Conservation (phyloP, 2,113 vertebrate species). For the Hemiprocne comata region DNA sequence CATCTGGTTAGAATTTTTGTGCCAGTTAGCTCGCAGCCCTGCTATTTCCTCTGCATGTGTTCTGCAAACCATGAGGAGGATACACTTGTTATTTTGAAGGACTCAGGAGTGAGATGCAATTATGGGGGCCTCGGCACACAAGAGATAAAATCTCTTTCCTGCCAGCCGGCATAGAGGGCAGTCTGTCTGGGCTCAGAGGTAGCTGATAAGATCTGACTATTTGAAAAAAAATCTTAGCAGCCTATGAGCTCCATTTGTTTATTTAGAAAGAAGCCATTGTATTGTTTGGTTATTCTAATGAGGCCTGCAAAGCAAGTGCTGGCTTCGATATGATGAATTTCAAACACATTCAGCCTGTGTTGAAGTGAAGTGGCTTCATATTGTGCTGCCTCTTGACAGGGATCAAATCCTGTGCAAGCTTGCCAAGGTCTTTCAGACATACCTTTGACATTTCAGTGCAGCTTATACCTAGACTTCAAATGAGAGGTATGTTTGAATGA, state of each 20-base stretch:
- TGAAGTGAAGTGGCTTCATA: constrained; percentile 80
- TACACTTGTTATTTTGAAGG: constrained; percentile 77
- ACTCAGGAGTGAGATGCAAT: constrained; percentile 84
- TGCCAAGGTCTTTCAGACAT: constrained; percentile 68
- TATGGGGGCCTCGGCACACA: constrained; percentile 77
- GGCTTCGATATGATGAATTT: constrained; percentile 79
- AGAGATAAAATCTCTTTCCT: constrained; percentile 80
- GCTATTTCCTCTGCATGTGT: constrained; percentile 84
- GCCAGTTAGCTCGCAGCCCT: constrained; percentile 76
- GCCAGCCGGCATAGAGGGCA: constrained; percentile 75
- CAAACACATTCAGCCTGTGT: constrained; percentile 78
- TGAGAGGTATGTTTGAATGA: constrained; percentile 39
- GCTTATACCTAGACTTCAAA: constrained; percentile 68
- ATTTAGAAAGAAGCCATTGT: constrained; percentile 91
- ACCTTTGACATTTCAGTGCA: constrained; percentile 71
- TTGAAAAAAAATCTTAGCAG: constrained; percentile 77
- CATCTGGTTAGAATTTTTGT: constrained; percentile 86
- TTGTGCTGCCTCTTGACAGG: constrained; percentile 68
- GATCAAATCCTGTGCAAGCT: constrained; percentile 67
- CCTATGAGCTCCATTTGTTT: constrained; percentile 83
- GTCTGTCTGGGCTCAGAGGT: constrained; percentile 78
- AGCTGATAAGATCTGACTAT: constrained; percentile 72
- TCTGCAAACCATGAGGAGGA: constrained; percentile 72
- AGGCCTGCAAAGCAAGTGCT: constrained; percentile 76
- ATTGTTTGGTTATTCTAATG: constrained; percentile 85